A percentile compares a stretch with the other conserved stretches of the same genome.
Evolutionary conservation across 2,888 invertebrate genomes (phyloP).

Genomic region (Sicus ferrugineus): DNA sequence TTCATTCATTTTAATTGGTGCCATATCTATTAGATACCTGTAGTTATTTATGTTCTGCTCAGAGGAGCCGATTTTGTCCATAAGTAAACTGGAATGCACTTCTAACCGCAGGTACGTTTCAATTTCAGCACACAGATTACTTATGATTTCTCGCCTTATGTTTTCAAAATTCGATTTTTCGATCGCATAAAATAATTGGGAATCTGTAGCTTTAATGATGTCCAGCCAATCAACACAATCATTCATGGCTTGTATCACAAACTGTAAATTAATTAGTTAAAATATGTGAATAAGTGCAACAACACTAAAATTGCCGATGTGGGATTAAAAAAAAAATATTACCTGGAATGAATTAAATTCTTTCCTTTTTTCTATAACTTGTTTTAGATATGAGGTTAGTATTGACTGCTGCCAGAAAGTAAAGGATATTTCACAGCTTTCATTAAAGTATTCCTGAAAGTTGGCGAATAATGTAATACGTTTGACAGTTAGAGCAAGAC

Average conservation of each 20-base stretch:
- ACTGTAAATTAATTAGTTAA: slow-evolving; percentile 58
- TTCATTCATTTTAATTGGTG: slow-evolving; percentile 68
- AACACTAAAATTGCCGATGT: no score
- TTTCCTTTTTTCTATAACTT: slow-evolving; percentile 73
- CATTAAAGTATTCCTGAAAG: slow-evolving; percentile 69
- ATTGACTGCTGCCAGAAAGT: slow-evolving; percentile 83
- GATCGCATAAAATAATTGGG: slow-evolving; percentile 47
- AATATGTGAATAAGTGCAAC: no score
- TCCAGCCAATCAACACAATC: slow-evolving; percentile 59
- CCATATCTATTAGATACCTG: slow-evolving; percentile 69
- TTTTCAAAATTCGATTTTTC: slow-evolving; percentile 55
- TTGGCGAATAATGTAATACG: slow-evolving; percentile 73
- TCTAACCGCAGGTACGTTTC: slow-evolving; percentile 93
- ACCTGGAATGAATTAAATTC: slow-evolving; percentile 67
- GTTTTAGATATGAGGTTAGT: slow-evolving; percentile 78
- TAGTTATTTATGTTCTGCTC: slow-evolving; percentile 68
- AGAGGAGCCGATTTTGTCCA: slow-evolving; percentile 78
- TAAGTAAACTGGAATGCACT: slow-evolving; percentile 88
- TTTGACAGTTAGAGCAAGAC: slow-evolving; percentile 70
- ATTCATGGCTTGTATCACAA: slow-evolving; percentile 65
- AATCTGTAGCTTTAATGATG: slow-evolving; percentile 42
- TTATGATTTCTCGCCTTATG: slow-evolving; percentile 69
- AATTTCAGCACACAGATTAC: slow-evolving; percentile 82
- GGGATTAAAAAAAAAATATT: neutral
- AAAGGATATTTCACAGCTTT: slow-evolving; percentile 78